A percentile compares a stretch with the other conserved stretches of the same genome.
Evolutionary conservation across 2,113 vertebrate species (phyloP).

Genomic region (Datnioides undecimradiatus): DNA sequence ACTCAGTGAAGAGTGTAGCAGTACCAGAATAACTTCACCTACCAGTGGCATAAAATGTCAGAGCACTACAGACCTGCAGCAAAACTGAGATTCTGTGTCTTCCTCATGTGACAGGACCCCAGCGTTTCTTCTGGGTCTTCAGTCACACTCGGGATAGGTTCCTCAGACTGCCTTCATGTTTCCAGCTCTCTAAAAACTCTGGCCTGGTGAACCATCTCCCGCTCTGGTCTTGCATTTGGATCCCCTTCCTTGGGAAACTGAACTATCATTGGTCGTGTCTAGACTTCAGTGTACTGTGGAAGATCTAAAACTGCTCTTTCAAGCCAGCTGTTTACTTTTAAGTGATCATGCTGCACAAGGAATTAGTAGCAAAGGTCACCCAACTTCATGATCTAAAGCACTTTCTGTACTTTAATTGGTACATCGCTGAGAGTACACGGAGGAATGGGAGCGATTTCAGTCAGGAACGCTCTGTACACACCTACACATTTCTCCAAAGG

Average conservation of each 20-base stretch:
- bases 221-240: not conserved
- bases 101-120: too few relatives aligned
- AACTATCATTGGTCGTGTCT: not conserved
- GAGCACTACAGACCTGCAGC: too few relatives aligned
- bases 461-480: not conserved
- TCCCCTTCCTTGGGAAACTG: not conserved
- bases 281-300: not conserved
- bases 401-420: too few relatives aligned
- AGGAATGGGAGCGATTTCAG: not conserved
- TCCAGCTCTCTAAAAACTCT: not conserved
- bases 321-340: not conserved
- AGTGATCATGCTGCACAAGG: not conserved
- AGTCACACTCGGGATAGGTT: not conserved
- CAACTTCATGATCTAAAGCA: too few relatives aligned
- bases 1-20: not conserved
- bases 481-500: not conserved
- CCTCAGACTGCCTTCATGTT: not conserved
- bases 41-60: too few relatives aligned
- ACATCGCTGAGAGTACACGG: too few relatives aligned
- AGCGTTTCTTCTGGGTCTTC: too few relatives aligned
- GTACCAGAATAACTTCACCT: too few relatives aligned
- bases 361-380: too few relatives aligned
- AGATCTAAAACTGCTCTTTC: not conserved
- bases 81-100: too few relatives aligned
- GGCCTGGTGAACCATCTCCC: not conserved